A percentile compares a stretch with the other conserved stretches of the same genome.
Conservation (phyloP, 2,113 vertebrate species). For the Benitochromis conjunctus region DNA sequence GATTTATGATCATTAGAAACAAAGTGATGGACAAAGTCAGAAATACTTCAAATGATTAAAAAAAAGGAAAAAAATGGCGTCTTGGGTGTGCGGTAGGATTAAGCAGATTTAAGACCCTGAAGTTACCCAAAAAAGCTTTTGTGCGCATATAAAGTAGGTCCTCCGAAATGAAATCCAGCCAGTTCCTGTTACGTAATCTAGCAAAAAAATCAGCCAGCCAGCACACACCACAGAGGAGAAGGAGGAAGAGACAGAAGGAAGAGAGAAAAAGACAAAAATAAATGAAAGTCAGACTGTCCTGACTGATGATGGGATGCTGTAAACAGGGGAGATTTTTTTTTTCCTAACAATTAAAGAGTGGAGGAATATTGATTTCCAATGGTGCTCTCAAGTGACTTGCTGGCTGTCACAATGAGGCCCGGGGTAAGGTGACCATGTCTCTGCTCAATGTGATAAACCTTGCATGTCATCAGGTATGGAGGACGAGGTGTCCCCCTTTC, state of each 20-base stretch:
- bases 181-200: constrained; percentile 52
- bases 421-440: constrained; percentile 88
- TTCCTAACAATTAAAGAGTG: constrained; percentile 76
- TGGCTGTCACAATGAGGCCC: constrained; percentile 83
- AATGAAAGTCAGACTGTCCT: constrained; percentile 73
- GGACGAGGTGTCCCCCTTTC: constrained; percentile 46
- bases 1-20: not conserved
- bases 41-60: not conserved
- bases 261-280: constrained; percentile 24
- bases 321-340: constrained; percentile 66
- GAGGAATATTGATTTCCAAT: constrained; percentile 89
- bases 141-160: constrained; percentile 45
- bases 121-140: constrained; percentile 33
- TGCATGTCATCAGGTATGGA: constrained; percentile 67
- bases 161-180: constrained; percentile 32
- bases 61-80: not conserved
- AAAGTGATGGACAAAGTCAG: not conserved
- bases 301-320: constrained; percentile 68
- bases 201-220: constrained; percentile 37
- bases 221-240: constrained; percentile 11
- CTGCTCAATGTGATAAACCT: constrained; percentile 62
- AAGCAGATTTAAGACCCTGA: not conserved
- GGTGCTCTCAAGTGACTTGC: constrained; percentile 83
- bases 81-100: not conserved
- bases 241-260: not conserved